Evolutionary conservation across 2,888 invertebrate genomes (phyloP), one percentile per base, ranked within the genome.

Genomic region (Leptopilina myrica): DNA sequence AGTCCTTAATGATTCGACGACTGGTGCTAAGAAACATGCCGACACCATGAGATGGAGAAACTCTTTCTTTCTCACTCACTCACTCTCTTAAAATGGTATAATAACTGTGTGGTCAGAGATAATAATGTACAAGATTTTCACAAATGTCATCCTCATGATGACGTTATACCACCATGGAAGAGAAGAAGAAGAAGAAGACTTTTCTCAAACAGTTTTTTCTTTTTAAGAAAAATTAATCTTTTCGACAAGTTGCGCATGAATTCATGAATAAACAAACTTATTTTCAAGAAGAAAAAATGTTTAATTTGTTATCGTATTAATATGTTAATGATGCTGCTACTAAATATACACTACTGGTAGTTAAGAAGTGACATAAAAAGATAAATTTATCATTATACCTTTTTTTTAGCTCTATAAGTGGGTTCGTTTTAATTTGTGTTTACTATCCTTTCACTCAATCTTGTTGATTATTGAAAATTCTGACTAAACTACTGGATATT

Each of bases 1-100:
- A 65, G 65, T 80, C 83, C 80, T 77, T 86, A 85, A 86, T 86
- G 86, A 84, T 83, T 82, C 79, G 79, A 75, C 65, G 76, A 76
- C 67, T 79, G 76, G 67, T 67, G 11, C 62, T 26, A 40, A 33
- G 62, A 78, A 66, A 76, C 65, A 69, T 66, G 76, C 64, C 64
- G 76, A 76, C 64, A 76, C 33, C 64, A 53, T 56, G 73, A 33
- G 56, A 56, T 5, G 73, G 15, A 76, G 64, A 64, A 64, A 76
- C 43, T 15, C 40, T 33, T 33, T 33, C 33, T 33, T 5, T 33
- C 33, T 33, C 33, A 20, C 20, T 33, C 33, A 20, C 20, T 33
- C 33, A 33, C 33, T 33, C 33, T 33, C 33, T 20, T 64, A 76
- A 33, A 64, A 62, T 12, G 43, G 64, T 11, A 33, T 66, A 66